A percentile compares a stretch with the other conserved stretches of the same genome.
Conservation (phyloP, 2,888 invertebrate genomes). For the Erebia ligea region DNA sequence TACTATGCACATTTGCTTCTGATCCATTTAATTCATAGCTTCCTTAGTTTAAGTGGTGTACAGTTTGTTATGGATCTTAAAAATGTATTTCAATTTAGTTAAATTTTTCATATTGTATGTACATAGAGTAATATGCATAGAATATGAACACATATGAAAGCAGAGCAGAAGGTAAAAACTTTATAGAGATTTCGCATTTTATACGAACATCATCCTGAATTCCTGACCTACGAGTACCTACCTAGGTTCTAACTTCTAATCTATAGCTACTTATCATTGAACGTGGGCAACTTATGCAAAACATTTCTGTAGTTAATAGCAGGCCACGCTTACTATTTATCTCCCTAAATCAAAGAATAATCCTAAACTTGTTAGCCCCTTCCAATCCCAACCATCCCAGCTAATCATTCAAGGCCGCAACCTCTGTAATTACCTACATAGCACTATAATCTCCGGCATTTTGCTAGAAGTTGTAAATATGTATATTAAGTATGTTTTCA, state of each 20-base stretch:
- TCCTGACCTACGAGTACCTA: no score
- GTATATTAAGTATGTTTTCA: no score
- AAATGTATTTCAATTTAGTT: background rate
- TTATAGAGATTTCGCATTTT: background rate
- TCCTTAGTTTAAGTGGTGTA: constrained; percentile 26
- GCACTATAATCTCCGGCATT: constrained; percentile 45
- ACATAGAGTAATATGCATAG: no score
- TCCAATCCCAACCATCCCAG: constrained; percentile 57
- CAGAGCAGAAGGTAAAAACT: no score
- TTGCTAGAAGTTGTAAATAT: constrained; percentile 51
- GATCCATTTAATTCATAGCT: constrained; percentile 50
- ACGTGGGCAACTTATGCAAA: constrained; percentile 57
- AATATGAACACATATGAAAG: no score
- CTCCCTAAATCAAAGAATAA: constrained; percentile 64
- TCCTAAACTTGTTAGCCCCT: constrained; percentile 71
- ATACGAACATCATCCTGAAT: background rate
- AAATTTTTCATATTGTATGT: background rate
- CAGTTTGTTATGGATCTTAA: constrained; percentile 16
- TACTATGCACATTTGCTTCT: constrained; percentile 67
- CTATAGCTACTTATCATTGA: background rate
- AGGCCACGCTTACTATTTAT: constrained; percentile 56
- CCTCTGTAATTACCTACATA: constrained; percentile 69
- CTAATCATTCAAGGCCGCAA: constrained; percentile 56
- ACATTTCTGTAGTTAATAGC: constrained; percentile 70
- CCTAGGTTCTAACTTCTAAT: background rate